Evolutionary conservation across 2,888 invertebrate genomes (phyloP), one percentile per base, ranked within the genome.

Genomic region (Morpho achilles): DNA sequence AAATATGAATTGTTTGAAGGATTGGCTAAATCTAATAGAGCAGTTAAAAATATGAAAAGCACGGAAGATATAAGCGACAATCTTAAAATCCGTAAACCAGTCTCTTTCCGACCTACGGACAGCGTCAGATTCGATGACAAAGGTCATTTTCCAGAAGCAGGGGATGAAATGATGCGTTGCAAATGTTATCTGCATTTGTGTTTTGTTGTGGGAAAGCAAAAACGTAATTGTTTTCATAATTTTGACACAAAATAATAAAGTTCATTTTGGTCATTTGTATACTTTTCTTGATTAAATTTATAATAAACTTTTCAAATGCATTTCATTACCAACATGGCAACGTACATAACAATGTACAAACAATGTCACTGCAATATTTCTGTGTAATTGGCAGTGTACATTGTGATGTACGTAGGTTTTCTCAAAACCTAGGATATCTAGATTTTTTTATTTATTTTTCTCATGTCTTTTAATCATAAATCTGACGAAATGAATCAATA

Each of bases 171-270:
- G 55, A 53, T 16, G 58, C 58, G 60, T 50, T 60, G 62, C 50
- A 63, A 56, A 44, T 61, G 61, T 58, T 58, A 58, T 42, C 46
- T 61, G 32, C 56, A 61, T 48, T 56, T 58, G 48, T 61, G 61
- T 58, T 61, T 61, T 56, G 58, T 56, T 58, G 58, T 58, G 49
- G 61, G 61, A 46, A 62, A 54, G 46, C 16, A 10, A 59, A 59
- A 59, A 54, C 54, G 59, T 45, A 59, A 59, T 53, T 54, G 50
- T 46, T 59, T 59, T 50, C 59, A 50, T 47, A 54, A 59, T 54
- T 54, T 59, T 54, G 54, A 59, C 47, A 23, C 39, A 45, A 53
- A 53, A 45, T 53, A 53, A 53, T 53, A 53, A 46, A 53, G 46
- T 45, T 45, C 45, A 53, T 23, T 47, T 46, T 50, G 45, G 50